phyloP scores from a whole-genome alignment of 2,888 invertebrate genomes.

The Cryptophagus acutangulus region DNA sequence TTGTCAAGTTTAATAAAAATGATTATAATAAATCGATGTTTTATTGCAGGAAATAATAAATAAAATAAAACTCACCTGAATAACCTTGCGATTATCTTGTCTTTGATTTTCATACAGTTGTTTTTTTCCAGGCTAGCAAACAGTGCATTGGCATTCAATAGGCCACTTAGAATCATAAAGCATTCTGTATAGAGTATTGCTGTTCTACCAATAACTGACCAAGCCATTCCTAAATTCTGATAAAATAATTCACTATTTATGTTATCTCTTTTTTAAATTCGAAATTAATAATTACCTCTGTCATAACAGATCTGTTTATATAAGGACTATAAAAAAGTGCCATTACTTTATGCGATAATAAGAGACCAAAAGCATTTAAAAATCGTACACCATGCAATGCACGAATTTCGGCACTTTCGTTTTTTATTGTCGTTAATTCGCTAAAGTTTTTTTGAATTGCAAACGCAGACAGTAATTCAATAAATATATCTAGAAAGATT shows the following conservation, averaged over 20 bases:
- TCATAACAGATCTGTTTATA: constrained; percentile 53
- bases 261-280: not conserved
- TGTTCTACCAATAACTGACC: constrained; percentile 57
- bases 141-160: constrained; percentile 54
- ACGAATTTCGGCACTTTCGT: constrained; percentile 48
- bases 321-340: constrained; percentile 57
- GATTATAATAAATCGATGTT: too few species aligned
- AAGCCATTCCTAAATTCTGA: constrained; percentile 47
- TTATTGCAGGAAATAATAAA: too few species aligned
- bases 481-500: too few species aligned
- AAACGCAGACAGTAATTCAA: constrained; percentile 35
- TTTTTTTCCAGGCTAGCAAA: constrained; percentile 52
- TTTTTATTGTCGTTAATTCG: constrained; percentile 44
- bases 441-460: constrained; percentile 51
- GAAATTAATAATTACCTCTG: constrained; percentile 46
- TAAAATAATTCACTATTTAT: too few species aligned
- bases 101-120: constrained; percentile 51
- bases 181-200: constrained; percentile 61
- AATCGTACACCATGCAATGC: constrained; percentile 55
- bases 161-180: constrained; percentile 58
- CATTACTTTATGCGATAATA: constrained; percentile 57
- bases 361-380: constrained; percentile 53
- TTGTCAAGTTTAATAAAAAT: not conserved
- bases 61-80: constrained; percentile 58
- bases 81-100: constrained; percentile 52